Conservation (phyloP, 2,113 vertebrate species). For the Perca fluviatilis region DNA sequence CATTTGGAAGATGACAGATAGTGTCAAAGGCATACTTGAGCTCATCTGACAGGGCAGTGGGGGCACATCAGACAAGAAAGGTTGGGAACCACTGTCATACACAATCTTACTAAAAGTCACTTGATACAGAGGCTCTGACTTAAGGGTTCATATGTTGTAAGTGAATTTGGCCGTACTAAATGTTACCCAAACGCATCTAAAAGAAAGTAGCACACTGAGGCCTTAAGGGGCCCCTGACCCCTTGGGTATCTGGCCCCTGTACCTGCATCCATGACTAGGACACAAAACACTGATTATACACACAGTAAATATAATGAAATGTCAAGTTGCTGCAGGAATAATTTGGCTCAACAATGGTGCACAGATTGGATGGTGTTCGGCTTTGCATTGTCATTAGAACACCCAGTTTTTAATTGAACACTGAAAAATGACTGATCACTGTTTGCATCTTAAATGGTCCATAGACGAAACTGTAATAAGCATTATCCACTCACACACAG, state of each 20-base stretch:
- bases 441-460: slow-evolving; percentile 28
- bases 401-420: slow-evolving; percentile 9
- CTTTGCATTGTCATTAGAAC: slow-evolving; percentile 2
- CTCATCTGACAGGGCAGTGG: not conserved
- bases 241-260: not conserved
- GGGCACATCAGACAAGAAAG: not conserved
- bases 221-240: not conserved
- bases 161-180: not conserved
- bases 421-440: slow-evolving; percentile 35
- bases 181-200: not conserved
- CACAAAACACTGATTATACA: slow-evolving; percentile 31
- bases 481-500: slow-evolving; percentile 31
- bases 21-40: not conserved
- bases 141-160: not conserved
- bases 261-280: not conserved
- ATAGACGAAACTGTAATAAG: slow-evolving; percentile 31
- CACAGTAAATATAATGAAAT: slow-evolving; percentile 21
- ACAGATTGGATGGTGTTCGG: slow-evolving; percentile 44
- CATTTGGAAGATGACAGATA: not conserved
- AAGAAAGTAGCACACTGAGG: not conserved
- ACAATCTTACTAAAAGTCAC: not conserved
- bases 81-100: not conserved
- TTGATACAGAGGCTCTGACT: not conserved
- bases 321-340: slow-evolving; percentile 30
- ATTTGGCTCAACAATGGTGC: slow-evolving; percentile 38